These are phyloP conservation scores for Alligator sinensis DNA, from an alignment of 2,113 vertebrate species.

Conservation along the genomic window DNA sequence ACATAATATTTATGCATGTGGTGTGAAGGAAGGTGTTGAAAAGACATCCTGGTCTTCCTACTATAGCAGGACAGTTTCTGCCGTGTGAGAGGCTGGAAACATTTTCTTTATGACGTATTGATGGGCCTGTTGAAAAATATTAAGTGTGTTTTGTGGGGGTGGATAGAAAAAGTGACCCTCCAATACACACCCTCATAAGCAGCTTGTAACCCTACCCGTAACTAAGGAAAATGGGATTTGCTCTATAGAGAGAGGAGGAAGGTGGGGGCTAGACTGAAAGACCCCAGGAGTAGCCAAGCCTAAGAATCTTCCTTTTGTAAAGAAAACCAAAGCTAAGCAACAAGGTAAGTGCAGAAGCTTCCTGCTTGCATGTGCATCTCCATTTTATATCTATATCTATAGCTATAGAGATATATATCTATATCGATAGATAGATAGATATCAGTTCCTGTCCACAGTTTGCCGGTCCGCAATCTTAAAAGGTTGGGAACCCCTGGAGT, in stretches of 20 bases:
- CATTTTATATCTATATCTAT: no score
- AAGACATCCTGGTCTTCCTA: neutral
- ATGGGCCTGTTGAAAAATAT: conserved; percentile 16
- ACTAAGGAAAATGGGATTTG: neutral
- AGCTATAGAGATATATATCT: no score
- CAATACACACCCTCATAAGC: neutral
- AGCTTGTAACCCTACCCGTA: neutral
- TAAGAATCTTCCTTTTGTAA: no score
- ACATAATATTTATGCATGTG: neutral
- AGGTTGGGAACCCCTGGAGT: no score
- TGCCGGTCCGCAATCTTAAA: no score
- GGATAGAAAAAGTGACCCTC: neutral
- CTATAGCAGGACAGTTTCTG: neutral
- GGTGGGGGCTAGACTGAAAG: neutral
- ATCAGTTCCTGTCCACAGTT: no score
- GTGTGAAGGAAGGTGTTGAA: neutral
- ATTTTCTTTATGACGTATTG: neutral
- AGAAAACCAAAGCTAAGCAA: no score
- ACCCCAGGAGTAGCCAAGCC: no score
- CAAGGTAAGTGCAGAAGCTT: no score
- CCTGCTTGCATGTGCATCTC: no score
- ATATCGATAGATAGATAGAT: no score
- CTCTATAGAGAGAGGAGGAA: neutral
- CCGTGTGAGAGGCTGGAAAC: neutral
- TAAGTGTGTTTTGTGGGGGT: neutral